Evolutionary conservation across 2,797 vertebrate genomes (phyloP).

Genomic region (Hemitrygon akajei): DNA sequence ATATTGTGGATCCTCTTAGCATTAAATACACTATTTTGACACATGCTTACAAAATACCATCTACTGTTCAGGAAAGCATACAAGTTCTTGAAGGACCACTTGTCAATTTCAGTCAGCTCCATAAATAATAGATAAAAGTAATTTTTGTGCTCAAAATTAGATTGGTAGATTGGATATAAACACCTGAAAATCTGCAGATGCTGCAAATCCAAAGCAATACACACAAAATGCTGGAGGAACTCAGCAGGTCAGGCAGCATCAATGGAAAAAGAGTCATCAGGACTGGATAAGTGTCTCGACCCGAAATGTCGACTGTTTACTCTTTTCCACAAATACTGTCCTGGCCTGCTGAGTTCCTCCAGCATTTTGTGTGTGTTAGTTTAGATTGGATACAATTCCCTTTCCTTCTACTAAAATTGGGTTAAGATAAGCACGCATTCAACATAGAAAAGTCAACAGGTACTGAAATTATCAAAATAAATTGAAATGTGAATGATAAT

Average conservation of each 20-base stretch:
- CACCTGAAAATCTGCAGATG: too few relatives aligned
- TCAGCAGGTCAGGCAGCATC: too few relatives aligned
- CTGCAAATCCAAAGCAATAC: too few relatives aligned
- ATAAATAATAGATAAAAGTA: neutral
- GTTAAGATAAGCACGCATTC: neutral
- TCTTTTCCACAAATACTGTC: too few relatives aligned
- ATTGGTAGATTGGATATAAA: neutral
- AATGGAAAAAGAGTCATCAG: too few relatives aligned
- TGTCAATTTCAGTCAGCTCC: constrained; percentile 24
- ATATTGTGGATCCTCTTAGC: neutral
- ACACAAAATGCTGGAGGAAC: too few relatives aligned
- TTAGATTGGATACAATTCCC: neutral
- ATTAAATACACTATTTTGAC: neutral
- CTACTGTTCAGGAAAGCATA: neutral
- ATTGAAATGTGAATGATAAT: neutral
- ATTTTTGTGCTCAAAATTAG: neutral
- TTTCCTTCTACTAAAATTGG: neutral
- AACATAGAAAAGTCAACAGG: neutral
- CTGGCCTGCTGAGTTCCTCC: too few relatives aligned
- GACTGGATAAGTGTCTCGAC: too few relatives aligned
- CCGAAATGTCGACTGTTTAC: too few relatives aligned
- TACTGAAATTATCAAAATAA: neutral
- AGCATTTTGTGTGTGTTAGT: too few relatives aligned
- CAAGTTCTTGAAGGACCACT: neutral
- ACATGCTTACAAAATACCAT: neutral